Base-by-base conservation (phyloP, 2,113 vertebrate species). In the Rhinolophus sinicus region DNA sequence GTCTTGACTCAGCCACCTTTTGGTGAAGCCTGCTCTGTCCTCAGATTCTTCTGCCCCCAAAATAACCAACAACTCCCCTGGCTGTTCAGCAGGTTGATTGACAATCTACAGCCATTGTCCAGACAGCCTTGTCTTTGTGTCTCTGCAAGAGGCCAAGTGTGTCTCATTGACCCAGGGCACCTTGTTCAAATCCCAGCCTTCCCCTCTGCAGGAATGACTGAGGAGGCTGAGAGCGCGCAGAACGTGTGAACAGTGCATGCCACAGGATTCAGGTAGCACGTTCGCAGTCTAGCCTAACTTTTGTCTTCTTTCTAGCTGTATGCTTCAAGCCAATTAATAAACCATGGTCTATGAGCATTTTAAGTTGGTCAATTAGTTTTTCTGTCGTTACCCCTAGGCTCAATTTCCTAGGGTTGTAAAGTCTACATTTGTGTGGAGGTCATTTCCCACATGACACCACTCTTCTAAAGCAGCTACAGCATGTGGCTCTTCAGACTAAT, bases 201-300 rank as follows among this genome's bases (percentile, higher is more conserved):
- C 4, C 7, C 7, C 11, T 44, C 33, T 3, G 8, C 15, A 72
- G 67, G 76, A 75, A 85, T 56, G 77, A 44, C 0, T 6, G 70
- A 47, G 12, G 18, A 8, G 24, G 16, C 16, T 82, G n/a, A 38
- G 35, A 26, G 12, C 64, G 5, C 40, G 40, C 1, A 73, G 50
- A 35, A 9, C 0, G 0, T 2, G 14, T 11, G 21, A 65, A 24
- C 16, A 9, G 35, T 14, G 2, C 2, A 0, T 10, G 11, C 1
- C 8, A 4, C 24, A 58, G 40, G 5, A 60, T 78, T 21, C 12
- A 30, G 18, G 52, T 5, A 19, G 8, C 15, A 2, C 0, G 0
- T 40, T 19, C 22, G 5, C 54, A 56, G 10, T 28, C 35, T 50
- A 11, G 15, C n/a, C 67, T 62, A 28, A 86, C n/a, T 33, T 35